These are phyloP conservation scores for Heteromyza rotundicornis DNA, from an alignment of 2,888 invertebrate species.

Conservation along the genomic window DNA sequence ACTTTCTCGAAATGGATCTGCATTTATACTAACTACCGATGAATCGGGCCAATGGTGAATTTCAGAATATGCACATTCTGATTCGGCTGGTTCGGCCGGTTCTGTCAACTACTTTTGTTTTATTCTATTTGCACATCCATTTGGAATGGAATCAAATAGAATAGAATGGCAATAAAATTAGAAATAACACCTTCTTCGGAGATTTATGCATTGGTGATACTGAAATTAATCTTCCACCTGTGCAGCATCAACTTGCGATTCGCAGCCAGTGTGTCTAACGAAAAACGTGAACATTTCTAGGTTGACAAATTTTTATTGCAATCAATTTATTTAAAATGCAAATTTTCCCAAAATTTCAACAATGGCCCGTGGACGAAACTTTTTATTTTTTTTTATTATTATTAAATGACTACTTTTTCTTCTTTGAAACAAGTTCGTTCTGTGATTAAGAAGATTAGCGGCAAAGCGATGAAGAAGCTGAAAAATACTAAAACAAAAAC, in stretches of 20 bases:
- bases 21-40: conserved; percentile 16
- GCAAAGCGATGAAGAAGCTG: neutral
- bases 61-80: neutral
- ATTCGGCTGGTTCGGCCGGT: neutral
- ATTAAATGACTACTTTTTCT: too few species aligned
- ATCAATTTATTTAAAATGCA: neutral
- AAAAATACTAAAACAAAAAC: neutral
- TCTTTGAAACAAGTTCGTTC: neutral
- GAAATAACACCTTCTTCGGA: neutral
- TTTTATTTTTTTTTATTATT: too few species aligned
- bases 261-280: neutral
- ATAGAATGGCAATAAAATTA: neutral
- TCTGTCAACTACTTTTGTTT: neutral
- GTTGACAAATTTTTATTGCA: neutral
- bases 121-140: neutral
- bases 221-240: neutral
- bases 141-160: neutral
- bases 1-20: conserved; percentile 1
- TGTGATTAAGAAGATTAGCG: neutral
- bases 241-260: too few species aligned
- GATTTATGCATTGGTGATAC: neutral
- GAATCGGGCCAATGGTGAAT: neutral
- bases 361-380: too few species aligned
- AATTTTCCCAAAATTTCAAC: too few species aligned
- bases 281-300: neutral